Conservation (phyloP, 2,113 vertebrate genomes). For the Hirundichthys speculiger region DNA sequence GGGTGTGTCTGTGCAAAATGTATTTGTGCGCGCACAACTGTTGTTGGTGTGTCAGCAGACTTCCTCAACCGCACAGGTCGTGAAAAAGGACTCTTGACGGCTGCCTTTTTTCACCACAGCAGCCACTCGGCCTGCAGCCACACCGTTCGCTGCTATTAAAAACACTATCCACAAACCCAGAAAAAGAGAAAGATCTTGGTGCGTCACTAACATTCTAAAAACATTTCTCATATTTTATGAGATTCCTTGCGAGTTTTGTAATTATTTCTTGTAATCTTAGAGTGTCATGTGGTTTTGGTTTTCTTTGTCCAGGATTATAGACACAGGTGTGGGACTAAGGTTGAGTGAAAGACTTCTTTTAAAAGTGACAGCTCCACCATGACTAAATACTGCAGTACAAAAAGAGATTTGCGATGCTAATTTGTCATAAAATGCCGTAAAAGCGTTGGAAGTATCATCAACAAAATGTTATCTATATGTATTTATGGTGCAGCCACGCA, state of each 20-base stretch:
- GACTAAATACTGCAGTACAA: too few species aligned
- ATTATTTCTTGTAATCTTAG: conserved; percentile 5
- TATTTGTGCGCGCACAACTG: conserved; percentile 43
- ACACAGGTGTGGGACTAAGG: too few species aligned
- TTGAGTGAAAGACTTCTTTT: too few species aligned
- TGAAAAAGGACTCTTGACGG: conserved; percentile 69
- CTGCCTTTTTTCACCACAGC: conserved; percentile 56
- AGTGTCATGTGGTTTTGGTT: too few species aligned
- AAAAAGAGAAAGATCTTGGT: conserved; percentile 58
- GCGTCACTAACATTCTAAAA: conserved; percentile 55
- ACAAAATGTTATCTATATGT: not conserved
- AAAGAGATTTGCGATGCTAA: too few species aligned
- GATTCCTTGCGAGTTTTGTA: conserved; percentile 11
- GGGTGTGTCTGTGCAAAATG: conserved; percentile 48
- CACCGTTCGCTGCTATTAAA: conserved; percentile 66
- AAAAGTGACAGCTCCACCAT: too few species aligned
- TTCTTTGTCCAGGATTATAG: not conserved
- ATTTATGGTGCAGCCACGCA: not conserved
- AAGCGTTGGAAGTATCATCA: not conserved
- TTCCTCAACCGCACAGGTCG: conserved; percentile 70
- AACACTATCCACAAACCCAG: conserved; percentile 62
- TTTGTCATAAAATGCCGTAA: too few species aligned
- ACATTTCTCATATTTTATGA: conserved; percentile 56
- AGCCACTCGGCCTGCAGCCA: conserved; percentile 62
- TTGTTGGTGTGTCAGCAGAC: conserved; percentile 65